Base-by-base conservation (phyloP, 2,113 vertebrate genomes). In the Callopanchax toddi region DNA sequence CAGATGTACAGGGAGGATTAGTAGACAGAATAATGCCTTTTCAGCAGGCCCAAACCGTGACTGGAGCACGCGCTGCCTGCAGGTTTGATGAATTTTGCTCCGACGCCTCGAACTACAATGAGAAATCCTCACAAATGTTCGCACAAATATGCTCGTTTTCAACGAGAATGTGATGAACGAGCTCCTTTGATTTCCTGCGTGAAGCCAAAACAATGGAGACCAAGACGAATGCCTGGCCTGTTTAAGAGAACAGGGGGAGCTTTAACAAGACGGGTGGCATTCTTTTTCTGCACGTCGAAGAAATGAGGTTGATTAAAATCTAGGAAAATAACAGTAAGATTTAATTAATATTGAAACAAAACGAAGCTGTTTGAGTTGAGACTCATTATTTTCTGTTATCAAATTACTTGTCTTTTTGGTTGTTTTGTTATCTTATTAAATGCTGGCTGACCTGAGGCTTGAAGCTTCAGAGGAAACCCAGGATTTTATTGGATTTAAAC, bases 131-230 rank as follows among this genome's bases (percentile, higher is more conserved):
- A 32, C 59, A 82, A 86, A 74, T 74, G 66, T 72, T 83, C 75
- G 80, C 67, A 75, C 86, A 88, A 86, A 88, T 83, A 74, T 50
- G 71, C 76, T 78, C 63, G 53, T 84, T 83, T 85, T 48, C 69
- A 82, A 82, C 72, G 74, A 78, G 63, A 46, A 51, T 43, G 79
- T 85, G 85, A 90, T 87, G 79, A 87, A 89, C 74, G 81, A 60
- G 79, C 73, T 56, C 55, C 61, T 82, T 74, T 86, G 81, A 80
- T 88, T 87, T 71, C 68, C 63, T 63, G 66, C 65, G 48, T 66
- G 79, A 67, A 69, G 68, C 71, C 55, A 51, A 76, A 85, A 89
- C 82, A 88, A 89, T 77, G 49, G 76, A 66, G 60, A 78, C 67
- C 78, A 73, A 85, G 78, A 88, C 39, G 71, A 89, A 88, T 87